Percentiles rank a stretch among this genome's conserved stretches.
Conservation (phyloP, 2,888 invertebrate genomes). For the Agrochola macilenta region DNA sequence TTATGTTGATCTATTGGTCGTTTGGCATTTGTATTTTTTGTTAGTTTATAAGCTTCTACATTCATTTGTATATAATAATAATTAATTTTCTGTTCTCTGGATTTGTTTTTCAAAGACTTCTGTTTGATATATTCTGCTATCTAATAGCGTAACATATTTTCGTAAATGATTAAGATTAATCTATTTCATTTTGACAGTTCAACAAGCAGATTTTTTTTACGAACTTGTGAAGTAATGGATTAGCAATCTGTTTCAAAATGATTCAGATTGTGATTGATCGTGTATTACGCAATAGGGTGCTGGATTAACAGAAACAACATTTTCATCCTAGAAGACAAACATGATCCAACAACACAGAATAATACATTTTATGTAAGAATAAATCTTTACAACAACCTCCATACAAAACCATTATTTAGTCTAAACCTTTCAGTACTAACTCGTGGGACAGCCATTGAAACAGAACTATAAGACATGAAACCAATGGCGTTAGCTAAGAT, state of each 20-base stretch:
- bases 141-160: too few relatives aligned
- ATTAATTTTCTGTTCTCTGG: not conserved
- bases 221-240: too few relatives aligned
- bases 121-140: not conserved
- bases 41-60: too few relatives aligned
- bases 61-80: not conserved
- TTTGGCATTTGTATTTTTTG: not conserved
- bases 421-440: not conserved
- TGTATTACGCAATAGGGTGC: too few relatives aligned
- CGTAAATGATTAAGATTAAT: too few relatives aligned
- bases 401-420: not conserved
- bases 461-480: constrained; percentile 13
- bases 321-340: not conserved
- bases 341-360: not conserved
- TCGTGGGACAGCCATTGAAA: constrained; percentile 7
- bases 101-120: not conserved
- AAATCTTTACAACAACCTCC: not conserved
- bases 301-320: too few relatives aligned
- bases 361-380: not conserved
- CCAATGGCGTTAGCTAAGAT: constrained; percentile 41
- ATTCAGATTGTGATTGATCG: too few relatives aligned
- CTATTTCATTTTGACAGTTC: too few relatives aligned
- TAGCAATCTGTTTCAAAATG: too few relatives aligned
- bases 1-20: not conserved
- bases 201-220: too few relatives aligned